Evolutionary conservation across 2,888 invertebrate species (phyloP).

Genomic region (Latheticus oryzae): DNA sequence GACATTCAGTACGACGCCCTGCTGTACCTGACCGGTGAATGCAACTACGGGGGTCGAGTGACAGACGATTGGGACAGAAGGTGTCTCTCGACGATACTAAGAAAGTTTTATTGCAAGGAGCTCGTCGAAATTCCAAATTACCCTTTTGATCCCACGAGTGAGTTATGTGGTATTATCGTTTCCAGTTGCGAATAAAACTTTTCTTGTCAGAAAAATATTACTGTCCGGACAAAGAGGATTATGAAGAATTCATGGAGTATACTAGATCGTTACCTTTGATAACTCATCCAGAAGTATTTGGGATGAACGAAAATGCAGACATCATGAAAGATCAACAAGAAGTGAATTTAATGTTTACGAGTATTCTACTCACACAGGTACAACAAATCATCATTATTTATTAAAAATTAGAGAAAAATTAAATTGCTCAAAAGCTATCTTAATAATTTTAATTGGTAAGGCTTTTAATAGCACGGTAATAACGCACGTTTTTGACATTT

Average conservation of each 20-base stretch:
- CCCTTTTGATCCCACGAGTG: slow-evolving; percentile 75
- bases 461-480: no score
- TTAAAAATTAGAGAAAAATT: no score
- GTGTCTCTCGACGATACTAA: slow-evolving; percentile 83
- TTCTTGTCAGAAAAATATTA: slow-evolving; percentile 72
- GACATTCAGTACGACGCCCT: slow-evolving; percentile 88
- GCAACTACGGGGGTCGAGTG: slow-evolving; percentile 96
- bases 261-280: slow-evolving; percentile 79
- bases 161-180: slow-evolving; percentile 14
- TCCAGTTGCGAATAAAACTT: slow-evolving; percentile 7
- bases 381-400: no score
- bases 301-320: slow-evolving; percentile 93
- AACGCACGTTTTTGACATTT: slow-evolving; percentile 1
- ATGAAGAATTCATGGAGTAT: slow-evolving; percentile 76
- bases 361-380: slow-evolving; percentile 83
- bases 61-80: slow-evolving; percentile 97
- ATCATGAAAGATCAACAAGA: slow-evolving; percentile 93
- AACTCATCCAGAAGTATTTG: slow-evolving; percentile 88
- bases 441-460: no score
- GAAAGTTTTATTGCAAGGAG: slow-evolving; percentile 80
- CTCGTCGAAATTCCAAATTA: slow-evolving; percentile 75
- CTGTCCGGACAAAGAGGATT: slow-evolving; percentile 79
- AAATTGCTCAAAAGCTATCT: no score
- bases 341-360: slow-evolving; percentile 79
- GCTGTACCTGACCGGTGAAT: slow-evolving; percentile 92